phyloP scores from a whole-genome alignment of 2,888 invertebrate species.

The Agrotis puta region DNA sequence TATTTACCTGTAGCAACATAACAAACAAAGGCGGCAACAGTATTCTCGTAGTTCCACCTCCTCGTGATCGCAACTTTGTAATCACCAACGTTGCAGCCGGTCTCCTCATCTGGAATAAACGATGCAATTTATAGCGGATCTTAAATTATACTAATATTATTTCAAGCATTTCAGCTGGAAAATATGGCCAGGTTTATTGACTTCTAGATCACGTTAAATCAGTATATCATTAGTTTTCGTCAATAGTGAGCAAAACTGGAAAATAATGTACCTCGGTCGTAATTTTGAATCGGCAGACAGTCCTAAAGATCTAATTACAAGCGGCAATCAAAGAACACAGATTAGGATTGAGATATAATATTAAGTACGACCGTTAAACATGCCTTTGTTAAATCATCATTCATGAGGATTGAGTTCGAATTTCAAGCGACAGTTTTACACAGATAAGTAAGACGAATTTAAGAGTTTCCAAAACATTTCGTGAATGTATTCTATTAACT shows the following conservation, averaged over 20 bases:
- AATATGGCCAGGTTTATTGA: neutral
- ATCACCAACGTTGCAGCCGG: slow-evolving; percentile 96
- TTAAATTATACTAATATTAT: neutral
- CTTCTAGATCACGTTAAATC: neutral
- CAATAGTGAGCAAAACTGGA: neutral
- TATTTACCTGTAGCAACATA: slow-evolving; percentile 93
- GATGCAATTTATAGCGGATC: neutral
- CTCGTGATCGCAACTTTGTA: slow-evolving; percentile 96
- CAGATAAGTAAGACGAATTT: too few relatives aligned
- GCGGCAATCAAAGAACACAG: too few relatives aligned
- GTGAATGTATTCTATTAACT: too few relatives aligned
- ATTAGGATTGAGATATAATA: too few relatives aligned
- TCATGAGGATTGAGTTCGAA: too few relatives aligned
- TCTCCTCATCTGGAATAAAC: slow-evolving; percentile 94
- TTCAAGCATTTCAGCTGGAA: neutral
- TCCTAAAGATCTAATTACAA: too few relatives aligned
- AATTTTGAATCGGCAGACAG: too few relatives aligned
- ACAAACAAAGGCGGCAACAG: slow-evolving; percentile 96
- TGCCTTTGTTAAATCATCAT: too few relatives aligned
- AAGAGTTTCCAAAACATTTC: too few relatives aligned
- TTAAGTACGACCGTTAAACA: too few relatives aligned
- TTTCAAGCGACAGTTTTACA: too few relatives aligned
- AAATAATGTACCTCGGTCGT: too few relatives aligned
- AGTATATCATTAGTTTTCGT: neutral
- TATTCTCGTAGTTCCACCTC: slow-evolving; percentile 97